Base-by-base conservation (phyloP, 2,888 invertebrate genomes). In the Eilema depressum region DNA sequence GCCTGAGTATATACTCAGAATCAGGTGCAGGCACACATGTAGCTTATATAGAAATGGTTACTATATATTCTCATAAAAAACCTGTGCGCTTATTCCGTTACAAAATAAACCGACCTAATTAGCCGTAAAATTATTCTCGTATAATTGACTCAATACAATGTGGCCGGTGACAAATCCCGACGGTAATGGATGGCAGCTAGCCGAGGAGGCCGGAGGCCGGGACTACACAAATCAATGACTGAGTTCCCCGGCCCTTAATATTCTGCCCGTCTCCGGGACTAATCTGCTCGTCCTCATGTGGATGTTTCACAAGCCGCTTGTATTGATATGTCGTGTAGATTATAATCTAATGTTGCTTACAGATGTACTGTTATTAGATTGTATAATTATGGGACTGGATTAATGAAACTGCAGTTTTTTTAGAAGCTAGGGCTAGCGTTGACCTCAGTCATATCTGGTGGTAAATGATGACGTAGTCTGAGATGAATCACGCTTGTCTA, bases 181-280 rank as follows among this genome's bases (percentile, higher is more conserved):
- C n/a, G 61, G 57, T 71, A 70, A 73, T 10, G 66, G 68, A 74
- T 69, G 25, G 17, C 59, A 30, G 25, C 25, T 60, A 23, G 47
- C 59, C 30, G 66, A 20, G 62, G 30, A 56, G 26, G 41, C 30
- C 20, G 61, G 17, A 63, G 56, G 28, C 28, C 47, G 53, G 20
- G 59, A 64, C n/a, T 61, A 70, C 69, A 25, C 71, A 75, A 81
- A 81, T 82, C 82, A 81, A 82, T 82, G 75, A 47, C 41, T 23
- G 57, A 68, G 28, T n/a, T 47, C 20, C 37, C 68, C 64, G 28
- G 28, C 66, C 30, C 57, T 86, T 80, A 82, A 74, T 77, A 85
- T 86, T 83, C 84, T 70, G 69, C 67, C 64, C 79, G 75, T 64
- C 60, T 69, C 64, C 41, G 63, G 71, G 67, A 60, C 68, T 82